These are phyloP conservation scores for Scomber scombrus DNA, from an alignment of 2,113 vertebrate species.

Conservation along the genomic window DNA sequence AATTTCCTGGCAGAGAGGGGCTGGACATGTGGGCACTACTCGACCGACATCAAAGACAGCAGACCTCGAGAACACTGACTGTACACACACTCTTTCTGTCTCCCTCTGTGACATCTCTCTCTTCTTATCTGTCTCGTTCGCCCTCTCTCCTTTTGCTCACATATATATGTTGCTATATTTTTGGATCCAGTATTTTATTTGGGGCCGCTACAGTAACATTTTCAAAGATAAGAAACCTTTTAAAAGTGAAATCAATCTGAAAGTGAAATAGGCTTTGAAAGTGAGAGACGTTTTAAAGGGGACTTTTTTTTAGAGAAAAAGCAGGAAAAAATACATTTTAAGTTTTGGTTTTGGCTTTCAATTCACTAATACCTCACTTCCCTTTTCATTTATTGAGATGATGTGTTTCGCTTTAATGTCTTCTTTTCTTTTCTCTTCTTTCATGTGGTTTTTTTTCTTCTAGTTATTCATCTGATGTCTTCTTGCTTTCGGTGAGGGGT, in stretches of 20 bases:
- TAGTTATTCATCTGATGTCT: not conserved
- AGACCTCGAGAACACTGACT: slow-evolving; percentile 65
- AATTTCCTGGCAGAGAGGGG: slow-evolving; percentile 85
- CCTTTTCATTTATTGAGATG: not conserved
- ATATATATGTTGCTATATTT: slow-evolving; percentile 8
- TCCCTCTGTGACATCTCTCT: slow-evolving; percentile 63
- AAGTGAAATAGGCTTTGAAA: slow-evolving; percentile 28
- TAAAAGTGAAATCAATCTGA: slow-evolving; percentile 8
- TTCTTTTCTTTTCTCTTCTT: not conserved
- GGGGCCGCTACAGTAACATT: not conserved
- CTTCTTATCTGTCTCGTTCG: slow-evolving; percentile 38
- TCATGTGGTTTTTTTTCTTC: not conserved
- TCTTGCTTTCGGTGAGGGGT: slow-evolving; percentile 3
- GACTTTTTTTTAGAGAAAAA: not conserved
- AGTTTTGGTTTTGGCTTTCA: slow-evolving; percentile 39
- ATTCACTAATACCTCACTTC: not conserved
- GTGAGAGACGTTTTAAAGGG: not conserved
- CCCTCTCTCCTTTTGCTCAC: not conserved
- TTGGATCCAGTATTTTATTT: slow-evolving; percentile 3
- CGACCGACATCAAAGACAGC: slow-evolving; percentile 80
- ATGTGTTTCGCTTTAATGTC: not conserved
- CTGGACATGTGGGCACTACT: slow-evolving; percentile 83
- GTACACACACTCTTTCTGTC: slow-evolving; percentile 59
- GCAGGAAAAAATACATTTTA: not conserved
- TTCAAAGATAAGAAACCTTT: not conserved